Evolutionary conservation across 1,140 invertebrate species (phyloP).

Genomic region (Drosophila lowei): DNA sequence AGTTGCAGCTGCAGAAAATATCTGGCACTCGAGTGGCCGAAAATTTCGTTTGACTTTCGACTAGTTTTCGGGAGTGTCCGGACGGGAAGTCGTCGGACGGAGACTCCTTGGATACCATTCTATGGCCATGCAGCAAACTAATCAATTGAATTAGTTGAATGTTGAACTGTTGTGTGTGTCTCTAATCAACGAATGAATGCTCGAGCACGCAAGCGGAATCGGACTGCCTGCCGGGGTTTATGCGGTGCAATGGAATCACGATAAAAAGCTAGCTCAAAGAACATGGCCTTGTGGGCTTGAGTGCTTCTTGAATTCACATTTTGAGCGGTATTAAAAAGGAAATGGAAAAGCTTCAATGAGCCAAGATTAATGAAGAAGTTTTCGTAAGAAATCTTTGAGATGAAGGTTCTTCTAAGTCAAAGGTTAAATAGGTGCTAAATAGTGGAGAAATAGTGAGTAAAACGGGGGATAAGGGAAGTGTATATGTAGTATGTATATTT

Average conservation of each 20-base stretch:
- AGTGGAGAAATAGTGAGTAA: too few relatives aligned
- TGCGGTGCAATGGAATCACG: conserved; percentile 2
- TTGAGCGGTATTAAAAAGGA: too few relatives aligned
- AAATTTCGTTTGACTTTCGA: not conserved
- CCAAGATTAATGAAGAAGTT: too few relatives aligned
- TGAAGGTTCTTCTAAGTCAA: too few relatives aligned
- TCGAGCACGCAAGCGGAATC: conserved; percentile 13
- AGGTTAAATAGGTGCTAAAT: too few relatives aligned
- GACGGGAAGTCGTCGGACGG: not conserved
- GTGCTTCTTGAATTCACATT: not conserved
- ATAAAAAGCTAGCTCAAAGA: not conserved
- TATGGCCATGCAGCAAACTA: conserved; percentile 45
- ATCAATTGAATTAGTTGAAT: conserved; percentile 70
- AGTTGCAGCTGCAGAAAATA: too few relatives aligned
- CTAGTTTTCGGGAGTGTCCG: too few relatives aligned
- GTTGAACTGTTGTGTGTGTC: conserved; percentile 20
- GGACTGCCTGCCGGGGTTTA: conserved; percentile 10
- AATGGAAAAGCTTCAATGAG: too few relatives aligned
- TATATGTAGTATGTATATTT: too few relatives aligned
- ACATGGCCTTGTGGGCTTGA: not conserved
- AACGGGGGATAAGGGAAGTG: too few relatives aligned
- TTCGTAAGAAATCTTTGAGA: too few relatives aligned
- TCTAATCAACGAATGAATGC: conserved; percentile 62
- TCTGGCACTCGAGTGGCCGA: conserved; percentile 3
- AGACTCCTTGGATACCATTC: conserved; percentile 19